Percentiles rank a stretch among this genome's conserved stretches.
phyloP scores from a whole-genome alignment of 2,888 invertebrate genomes.

The Idaea aversata region DNA sequence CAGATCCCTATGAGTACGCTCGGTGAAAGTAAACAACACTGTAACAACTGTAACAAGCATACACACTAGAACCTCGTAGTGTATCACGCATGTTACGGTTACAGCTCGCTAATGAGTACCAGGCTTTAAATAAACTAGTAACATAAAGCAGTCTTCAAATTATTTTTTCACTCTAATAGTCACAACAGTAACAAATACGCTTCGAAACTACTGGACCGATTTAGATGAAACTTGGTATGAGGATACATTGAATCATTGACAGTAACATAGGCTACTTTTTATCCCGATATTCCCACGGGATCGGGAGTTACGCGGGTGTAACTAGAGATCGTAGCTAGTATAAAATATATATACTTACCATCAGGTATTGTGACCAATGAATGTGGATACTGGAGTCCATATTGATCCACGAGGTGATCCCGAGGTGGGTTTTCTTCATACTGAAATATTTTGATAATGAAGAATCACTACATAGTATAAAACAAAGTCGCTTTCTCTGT shows the following conservation, averaged over 20 bases:
- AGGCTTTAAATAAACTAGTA: slow-evolving; percentile 7
- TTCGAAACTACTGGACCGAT: no score
- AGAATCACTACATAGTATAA: no score
- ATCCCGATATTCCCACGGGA: not conserved
- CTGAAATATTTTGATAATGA: not conserved
- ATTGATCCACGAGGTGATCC: not conserved
- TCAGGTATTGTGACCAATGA: not conserved
- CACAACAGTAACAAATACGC: no score
- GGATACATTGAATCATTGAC: no score
- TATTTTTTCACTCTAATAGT: no score
- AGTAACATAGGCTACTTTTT: no score
- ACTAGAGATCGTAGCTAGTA: no score
- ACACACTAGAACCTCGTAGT: slow-evolving; percentile 26
- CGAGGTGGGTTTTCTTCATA: not conserved
- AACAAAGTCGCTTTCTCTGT: no score
- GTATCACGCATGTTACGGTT: slow-evolving; percentile 23
- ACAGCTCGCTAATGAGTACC: slow-evolving; percentile 20
- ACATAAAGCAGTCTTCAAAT: no score
- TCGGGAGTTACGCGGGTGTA: not conserved
- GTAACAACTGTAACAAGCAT: slow-evolving; percentile 5
- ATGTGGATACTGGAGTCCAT: not conserved
- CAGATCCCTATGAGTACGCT: slow-evolving; percentile 21
- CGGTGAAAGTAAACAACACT: slow-evolving; percentile 20
- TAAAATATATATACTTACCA: not conserved
- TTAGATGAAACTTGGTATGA: no score